A percentile compares a stretch with the other conserved stretches of the same genome.
phyloP scores from a whole-genome alignment of 1,140 invertebrate genomes.

The Trichonephila inaurata region DNA sequence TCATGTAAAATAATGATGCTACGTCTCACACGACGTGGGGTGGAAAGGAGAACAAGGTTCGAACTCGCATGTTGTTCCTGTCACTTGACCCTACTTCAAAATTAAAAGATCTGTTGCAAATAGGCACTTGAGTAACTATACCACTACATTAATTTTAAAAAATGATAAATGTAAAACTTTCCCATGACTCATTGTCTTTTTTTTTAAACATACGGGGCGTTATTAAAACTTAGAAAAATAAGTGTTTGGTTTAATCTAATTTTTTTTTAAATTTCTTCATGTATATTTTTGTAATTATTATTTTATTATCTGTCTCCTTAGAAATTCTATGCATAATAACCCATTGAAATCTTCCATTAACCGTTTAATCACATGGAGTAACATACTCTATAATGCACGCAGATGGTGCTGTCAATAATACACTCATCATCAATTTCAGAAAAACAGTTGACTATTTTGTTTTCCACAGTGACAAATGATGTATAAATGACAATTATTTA shows the following conservation, averaged over 20 bases:
- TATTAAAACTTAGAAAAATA: not conserved
- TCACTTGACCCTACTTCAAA: too few species aligned
- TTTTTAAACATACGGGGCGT: not conserved
- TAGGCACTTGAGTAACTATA: too few species aligned
- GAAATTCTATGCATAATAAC: not conserved
- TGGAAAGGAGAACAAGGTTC: too few species aligned
- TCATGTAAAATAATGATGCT: too few species aligned
- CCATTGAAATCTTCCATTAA: not conserved
- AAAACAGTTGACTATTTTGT: conserved; percentile 17
- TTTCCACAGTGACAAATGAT: conserved; percentile 24
- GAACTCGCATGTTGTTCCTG: too few species aligned
- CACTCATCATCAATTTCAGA: not conserved
- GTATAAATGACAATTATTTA: conserved; percentile 17
- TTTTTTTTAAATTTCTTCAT: not conserved
- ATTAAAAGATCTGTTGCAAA: too few species aligned
- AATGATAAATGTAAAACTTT: too few species aligned
- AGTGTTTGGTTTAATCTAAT: not conserved
- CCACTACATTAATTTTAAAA: too few species aligned
- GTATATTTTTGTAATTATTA: not conserved
- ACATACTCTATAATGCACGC: not conserved
- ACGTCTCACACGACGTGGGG: too few species aligned
- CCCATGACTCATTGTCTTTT: too few species aligned
- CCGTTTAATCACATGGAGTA: not conserved
- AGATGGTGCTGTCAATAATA: not conserved
- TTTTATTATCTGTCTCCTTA: not conserved